These are phyloP conservation scores for Tinea pellionella DNA, from an alignment of 2,888 invertebrate genomes.

Conservation along the genomic window DNA sequence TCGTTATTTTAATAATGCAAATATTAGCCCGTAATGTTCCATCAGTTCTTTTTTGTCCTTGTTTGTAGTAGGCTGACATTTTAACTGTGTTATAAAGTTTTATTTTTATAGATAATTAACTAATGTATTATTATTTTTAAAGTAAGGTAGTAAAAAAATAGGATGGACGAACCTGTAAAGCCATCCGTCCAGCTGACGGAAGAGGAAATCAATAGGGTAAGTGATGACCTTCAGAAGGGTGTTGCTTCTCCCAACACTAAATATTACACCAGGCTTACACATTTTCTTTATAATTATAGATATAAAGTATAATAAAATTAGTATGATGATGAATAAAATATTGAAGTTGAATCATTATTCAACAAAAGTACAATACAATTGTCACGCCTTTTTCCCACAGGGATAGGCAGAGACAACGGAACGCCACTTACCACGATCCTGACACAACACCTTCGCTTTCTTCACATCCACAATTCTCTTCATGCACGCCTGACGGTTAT, in stretches of 20 bases:
- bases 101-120: not conserved
- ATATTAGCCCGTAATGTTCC: constrained; percentile 50
- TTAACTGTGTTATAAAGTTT: constrained; percentile 19
- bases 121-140: not conserved
- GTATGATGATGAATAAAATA: too few relatives aligned
- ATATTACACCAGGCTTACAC: not conserved
- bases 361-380: too few relatives aligned
- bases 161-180: constrained; percentile 37
- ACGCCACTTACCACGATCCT: too few relatives aligned
- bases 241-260: not conserved
- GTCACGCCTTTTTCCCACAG: too few relatives aligned
- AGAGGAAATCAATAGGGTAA: constrained; percentile 56
- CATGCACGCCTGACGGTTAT: too few relatives aligned
- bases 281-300: too few relatives aligned
- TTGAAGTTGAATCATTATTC: too few relatives aligned
- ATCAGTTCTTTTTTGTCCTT: constrained; percentile 65
- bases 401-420: too few relatives aligned
- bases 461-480: too few relatives aligned
- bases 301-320: too few relatives aligned
- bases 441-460: too few relatives aligned
- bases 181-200: constrained; percentile 49
- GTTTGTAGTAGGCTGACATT: constrained; percentile 48
- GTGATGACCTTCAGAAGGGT: constrained; percentile 20
- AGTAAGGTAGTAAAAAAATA: not conserved
- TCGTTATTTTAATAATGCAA: constrained; percentile 63